A percentile compares a stretch with the other conserved stretches of the same genome.
phyloP scores from a whole-genome alignment of 2,113 vertebrate species.

The Ahaetulla prasina region DNA sequence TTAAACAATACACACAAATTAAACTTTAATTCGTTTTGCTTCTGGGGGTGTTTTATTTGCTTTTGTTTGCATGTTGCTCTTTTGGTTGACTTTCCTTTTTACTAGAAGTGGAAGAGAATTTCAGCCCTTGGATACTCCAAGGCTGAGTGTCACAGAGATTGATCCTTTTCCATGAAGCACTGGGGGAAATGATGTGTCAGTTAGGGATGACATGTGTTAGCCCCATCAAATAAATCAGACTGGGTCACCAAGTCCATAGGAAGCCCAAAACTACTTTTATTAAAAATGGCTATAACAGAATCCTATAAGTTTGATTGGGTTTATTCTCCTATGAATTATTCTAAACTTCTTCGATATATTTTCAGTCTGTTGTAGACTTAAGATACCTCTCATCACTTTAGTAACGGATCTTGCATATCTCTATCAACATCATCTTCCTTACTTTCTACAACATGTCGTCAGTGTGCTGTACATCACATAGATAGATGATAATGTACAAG shows the following conservation, averaged over 20 bases:
- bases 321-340: neutral
- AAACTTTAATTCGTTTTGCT: too few relatives aligned
- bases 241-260: neutral
- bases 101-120: neutral
- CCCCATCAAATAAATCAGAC: neutral
- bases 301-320: neutral
- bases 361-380: neutral
- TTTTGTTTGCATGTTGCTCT: too few relatives aligned
- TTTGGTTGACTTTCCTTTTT: too few relatives aligned
- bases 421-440: neutral
- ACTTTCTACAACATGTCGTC: neutral
- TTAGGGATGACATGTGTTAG: neutral
- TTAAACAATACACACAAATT: too few relatives aligned
- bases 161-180: neutral
- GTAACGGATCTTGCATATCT: neutral
- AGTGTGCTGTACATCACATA: neutral
- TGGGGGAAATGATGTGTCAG: neutral
- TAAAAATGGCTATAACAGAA: neutral
- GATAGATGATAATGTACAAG: neutral
- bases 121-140: neutral
- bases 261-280: neutral
- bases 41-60: too few relatives aligned
- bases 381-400: neutral
- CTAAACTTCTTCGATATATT: neutral
- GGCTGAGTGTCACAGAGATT: neutral